Evolutionary conservation across 2,797 vertebrate genomes (phyloP).

Genomic region (Apogon talboti): DNA sequence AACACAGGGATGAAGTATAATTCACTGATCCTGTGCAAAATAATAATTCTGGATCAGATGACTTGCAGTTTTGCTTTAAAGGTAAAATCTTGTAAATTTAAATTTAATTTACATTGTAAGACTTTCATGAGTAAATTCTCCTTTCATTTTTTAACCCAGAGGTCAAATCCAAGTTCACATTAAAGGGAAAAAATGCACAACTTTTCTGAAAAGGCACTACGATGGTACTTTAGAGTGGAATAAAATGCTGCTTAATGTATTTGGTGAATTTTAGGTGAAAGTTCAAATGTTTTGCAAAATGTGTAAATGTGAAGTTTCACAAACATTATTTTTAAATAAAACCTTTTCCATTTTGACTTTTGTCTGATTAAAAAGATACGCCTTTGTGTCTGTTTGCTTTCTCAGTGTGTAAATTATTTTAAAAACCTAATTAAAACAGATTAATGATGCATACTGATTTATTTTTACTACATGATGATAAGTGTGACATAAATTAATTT

Average conservation of each 20-base stretch:
- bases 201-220: too few species aligned
- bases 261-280: too few species aligned
- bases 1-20: neutral
- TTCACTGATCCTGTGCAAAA: neutral
- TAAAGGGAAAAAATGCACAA: too few species aligned
- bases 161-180: conserved; percentile 16
- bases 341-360: conserved; percentile 4
- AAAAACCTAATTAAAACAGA: neutral
- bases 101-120: neutral
- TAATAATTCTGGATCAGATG: neutral
- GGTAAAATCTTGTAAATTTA: neutral
- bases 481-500: conserved; percentile 4
- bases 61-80: neutral
- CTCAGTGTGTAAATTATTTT: neutral
- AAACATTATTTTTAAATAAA: neutral
- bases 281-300: too few species aligned
- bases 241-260: too few species aligned
- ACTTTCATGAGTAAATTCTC: neutral
- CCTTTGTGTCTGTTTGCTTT: neutral
- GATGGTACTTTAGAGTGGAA: too few species aligned
- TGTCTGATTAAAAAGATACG: neutral
- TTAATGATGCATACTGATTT: neutral
- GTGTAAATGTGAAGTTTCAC: too few species aligned
- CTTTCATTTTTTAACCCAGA: neutral
- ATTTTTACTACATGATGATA: neutral